phyloP scores from a whole-genome alignment of 2,888 invertebrate species.

The Meiosimyza decipiens region DNA sequence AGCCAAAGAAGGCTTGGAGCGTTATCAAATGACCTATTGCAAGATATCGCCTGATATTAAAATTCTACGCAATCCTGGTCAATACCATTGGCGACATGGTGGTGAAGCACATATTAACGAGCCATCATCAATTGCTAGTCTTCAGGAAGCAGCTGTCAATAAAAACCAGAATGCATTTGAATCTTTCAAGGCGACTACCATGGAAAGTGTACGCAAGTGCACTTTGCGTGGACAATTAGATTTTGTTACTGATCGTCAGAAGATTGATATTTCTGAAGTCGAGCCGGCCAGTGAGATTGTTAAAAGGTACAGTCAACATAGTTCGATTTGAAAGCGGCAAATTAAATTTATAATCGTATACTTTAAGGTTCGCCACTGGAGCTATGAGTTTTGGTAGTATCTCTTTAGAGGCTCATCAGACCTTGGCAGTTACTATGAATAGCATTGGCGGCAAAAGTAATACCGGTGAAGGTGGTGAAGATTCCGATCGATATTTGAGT shows the following conservation, averaged over 20 bases:
- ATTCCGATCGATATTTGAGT: conserved; percentile 80
- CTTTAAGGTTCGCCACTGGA: conserved; percentile 70
- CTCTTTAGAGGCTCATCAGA: conserved; percentile 94
- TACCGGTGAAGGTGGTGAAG: conserved; percentile 97
- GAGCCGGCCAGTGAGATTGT: conserved; percentile 96
- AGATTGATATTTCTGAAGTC: conserved; percentile 87
- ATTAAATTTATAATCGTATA: neutral
- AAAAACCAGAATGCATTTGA: conserved; percentile 88
- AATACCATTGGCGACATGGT: conserved; percentile 96
- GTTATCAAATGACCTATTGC: conserved; percentile 79
- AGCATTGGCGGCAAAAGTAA: conserved; percentile 97
- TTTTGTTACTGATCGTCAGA: conserved; percentile 79
- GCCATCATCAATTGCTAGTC: conserved; percentile 79
- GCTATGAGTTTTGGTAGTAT: conserved; percentile 99
- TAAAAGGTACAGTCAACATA: conserved; percentile 79
- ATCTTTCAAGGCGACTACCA: conserved; percentile 85
- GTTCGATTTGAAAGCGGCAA: neutral
- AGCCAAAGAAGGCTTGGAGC: conserved; percentile 85
- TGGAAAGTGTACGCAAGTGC: conserved; percentile 86
- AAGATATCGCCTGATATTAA: conserved; percentile 73
- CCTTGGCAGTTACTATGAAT: conserved; percentile 98
- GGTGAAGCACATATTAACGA: conserved; percentile 99
- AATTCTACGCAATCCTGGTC: conserved; percentile 85
- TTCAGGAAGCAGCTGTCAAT: conserved; percentile 86
- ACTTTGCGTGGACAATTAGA: conserved; percentile 94